Percentiles rank a stretch among this genome's conserved stretches.
Evolutionary conservation across 2,113 vertebrate species (phyloP).

Genomic region (Neotoma lepida): DNA sequence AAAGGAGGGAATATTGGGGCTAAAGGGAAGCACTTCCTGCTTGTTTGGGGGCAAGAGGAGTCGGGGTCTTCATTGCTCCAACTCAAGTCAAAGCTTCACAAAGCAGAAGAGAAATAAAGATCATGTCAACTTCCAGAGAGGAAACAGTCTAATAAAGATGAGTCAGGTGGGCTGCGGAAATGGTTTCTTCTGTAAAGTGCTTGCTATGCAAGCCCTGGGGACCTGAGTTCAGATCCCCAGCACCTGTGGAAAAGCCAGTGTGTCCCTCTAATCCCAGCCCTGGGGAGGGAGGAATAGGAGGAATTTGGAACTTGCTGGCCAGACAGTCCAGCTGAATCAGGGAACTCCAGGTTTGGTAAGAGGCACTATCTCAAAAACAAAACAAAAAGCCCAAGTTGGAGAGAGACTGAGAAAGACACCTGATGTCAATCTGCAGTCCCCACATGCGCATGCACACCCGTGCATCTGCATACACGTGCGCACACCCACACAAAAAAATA

Average conservation of each 20-base stretch:
- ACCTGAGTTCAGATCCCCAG: neutral
- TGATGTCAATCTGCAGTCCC: neutral
- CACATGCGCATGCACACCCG: neutral
- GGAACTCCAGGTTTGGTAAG: neutral
- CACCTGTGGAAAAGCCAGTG: no score
- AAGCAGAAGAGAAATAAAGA: neutral
- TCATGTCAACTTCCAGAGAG: neutral
- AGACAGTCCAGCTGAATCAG: neutral
- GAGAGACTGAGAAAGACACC: neutral
- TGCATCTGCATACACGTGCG: neutral
- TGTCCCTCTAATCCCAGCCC: neutral
- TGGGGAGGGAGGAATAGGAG: neutral
- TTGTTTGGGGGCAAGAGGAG: neutral
- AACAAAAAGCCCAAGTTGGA: neutral
- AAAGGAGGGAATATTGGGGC: neutral
- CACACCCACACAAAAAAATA: neutral
- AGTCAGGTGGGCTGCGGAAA: neutral
- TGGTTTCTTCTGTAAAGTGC: neutral
- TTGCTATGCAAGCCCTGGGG: neutral
- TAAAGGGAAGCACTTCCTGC: neutral
- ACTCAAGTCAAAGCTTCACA: conserved; percentile 21
- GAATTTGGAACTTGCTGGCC: neutral
- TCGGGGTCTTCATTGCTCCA: neutral
- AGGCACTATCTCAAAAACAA: neutral
- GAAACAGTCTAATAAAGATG: neutral